phyloP scores from a whole-genome alignment of 2,888 invertebrate genomes.

The Scaptodrosophila latifasciaeformis region DNA sequence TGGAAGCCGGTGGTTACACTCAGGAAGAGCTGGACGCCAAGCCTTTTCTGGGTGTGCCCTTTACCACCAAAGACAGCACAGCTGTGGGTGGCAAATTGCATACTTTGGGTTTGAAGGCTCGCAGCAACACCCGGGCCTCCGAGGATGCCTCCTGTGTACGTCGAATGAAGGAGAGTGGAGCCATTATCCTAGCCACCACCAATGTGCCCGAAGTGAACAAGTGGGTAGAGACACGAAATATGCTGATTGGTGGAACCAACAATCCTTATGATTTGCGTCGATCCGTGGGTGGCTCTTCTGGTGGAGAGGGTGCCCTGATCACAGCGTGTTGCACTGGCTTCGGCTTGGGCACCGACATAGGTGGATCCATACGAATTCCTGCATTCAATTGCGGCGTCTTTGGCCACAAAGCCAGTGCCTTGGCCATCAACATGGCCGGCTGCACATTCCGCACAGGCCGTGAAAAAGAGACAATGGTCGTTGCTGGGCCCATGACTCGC shows the following conservation, averaged over 20 bases:
- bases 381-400: conserved; percentile 90
- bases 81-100: conserved; percentile 83
- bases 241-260: conserved; percentile 89
- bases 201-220: conserved; percentile 95
- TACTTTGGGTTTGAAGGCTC: conserved; percentile 80
- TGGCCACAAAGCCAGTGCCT: conserved; percentile 86
- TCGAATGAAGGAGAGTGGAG: conserved; percentile 86
- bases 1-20: conserved; percentile 78
- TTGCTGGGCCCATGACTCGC: conserved; percentile 87
- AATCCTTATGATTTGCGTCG: conserved; percentile 93
- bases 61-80: conserved; percentile 93
- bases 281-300: conserved; percentile 94
- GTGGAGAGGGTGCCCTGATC: conserved; percentile 87
- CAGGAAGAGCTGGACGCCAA: conserved; percentile 81
- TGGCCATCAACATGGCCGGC: conserved; percentile 78
- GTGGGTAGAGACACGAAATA: conserved; percentile 92
- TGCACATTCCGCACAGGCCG: conserved; percentile 83
- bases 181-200: conserved; percentile 90
- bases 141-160: conserved; percentile 88
- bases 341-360: conserved; percentile 93
- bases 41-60: conserved; percentile 93
- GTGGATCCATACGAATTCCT: conserved; percentile 95
- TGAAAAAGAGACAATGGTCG: conserved; percentile 85
- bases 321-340: conserved; percentile 88
- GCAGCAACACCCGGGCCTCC: conserved; percentile 79